Evolutionary conservation across 1,140 invertebrate species (phyloP).

Genomic region (Drosophila pallidifrons): DNA sequence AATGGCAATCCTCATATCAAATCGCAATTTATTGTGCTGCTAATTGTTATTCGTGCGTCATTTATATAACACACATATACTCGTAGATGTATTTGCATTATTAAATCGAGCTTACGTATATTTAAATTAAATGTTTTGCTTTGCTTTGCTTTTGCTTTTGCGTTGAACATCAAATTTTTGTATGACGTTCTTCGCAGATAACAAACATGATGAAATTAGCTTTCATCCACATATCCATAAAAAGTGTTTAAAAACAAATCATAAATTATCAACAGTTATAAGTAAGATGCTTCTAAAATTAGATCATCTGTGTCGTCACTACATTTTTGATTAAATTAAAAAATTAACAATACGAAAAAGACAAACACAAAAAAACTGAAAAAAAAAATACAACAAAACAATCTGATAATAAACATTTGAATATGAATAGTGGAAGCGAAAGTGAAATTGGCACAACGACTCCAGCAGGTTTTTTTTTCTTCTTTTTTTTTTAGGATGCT

Average conservation of each 20-base stretch:
- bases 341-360: no score
- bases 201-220: conserved; percentile 5
- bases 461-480: conserved; percentile 7
- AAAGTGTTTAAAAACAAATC: conserved; percentile 2
- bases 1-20: conserved; percentile 16
- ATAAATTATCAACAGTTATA: conserved; percentile 2
- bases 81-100: not conserved
- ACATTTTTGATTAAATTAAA: not conserved
- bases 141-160: no score
- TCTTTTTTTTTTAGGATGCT: not conserved
- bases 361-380: no score
- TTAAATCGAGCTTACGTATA: conserved; percentile 11
- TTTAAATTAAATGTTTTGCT: conserved; percentile 18
- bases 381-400: no score
- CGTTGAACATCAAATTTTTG: not conserved
- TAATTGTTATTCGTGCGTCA: conserved; percentile 44
- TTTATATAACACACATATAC: conserved; percentile 12
- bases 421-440: conserved; percentile 1
- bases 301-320: not conserved
- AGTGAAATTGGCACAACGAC: conserved; percentile 8
- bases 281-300: not conserved
- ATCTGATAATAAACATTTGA: not conserved
- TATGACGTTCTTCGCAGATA: not conserved
- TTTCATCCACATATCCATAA: not conserved
- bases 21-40: conserved; percentile 46